These are phyloP conservation scores for Oncorhynchus keta DNA, from an alignment of 2,113 vertebrate species.

Conservation along the genomic window DNA sequence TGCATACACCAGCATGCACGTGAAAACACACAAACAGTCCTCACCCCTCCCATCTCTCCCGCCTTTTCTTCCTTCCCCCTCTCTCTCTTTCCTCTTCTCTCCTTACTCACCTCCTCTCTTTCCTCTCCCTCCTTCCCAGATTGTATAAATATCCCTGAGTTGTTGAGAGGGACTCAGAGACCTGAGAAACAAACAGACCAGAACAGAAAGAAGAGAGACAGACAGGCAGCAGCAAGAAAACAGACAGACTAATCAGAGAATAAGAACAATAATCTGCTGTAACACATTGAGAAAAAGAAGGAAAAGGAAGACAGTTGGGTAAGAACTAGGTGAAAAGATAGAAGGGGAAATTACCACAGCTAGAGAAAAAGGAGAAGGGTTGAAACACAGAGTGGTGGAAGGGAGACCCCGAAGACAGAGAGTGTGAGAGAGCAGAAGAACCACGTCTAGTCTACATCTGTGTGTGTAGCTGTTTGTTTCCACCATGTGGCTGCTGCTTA, in stretches of 20 bases:
- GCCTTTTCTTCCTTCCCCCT: constrained; percentile 4
- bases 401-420: not conserved
- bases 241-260: not conserved
- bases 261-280: not conserved
- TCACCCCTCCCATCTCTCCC: constrained; percentile 6
- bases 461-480: not conserved
- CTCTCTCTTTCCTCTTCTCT: constrained; percentile 41
- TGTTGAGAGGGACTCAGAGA: constrained; percentile 60
- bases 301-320: not conserved
- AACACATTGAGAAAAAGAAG: not conserved
- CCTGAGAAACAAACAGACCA: constrained; percentile 24
- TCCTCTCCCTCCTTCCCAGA: constrained; percentile 52
- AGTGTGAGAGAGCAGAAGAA: not conserved
- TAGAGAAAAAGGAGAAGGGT: not conserved
- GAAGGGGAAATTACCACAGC: not conserved
- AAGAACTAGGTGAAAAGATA: not conserved
- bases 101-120: constrained; percentile 12
- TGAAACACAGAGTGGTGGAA: not conserved
- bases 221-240: not conserved
- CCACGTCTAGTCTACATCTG: not conserved
- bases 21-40: not conserved
- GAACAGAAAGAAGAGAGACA: constrained; percentile 4
- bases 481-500: constrained; percentile 64
- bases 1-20: not conserved
- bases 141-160: constrained; percentile 77